A percentile compares a stretch with the other conserved stretches of the same genome.
These are phyloP conservation scores for Mastacembelus armatus DNA, from an alignment of 2,797 vertebrate genomes.

Conservation along the genomic window DNA sequence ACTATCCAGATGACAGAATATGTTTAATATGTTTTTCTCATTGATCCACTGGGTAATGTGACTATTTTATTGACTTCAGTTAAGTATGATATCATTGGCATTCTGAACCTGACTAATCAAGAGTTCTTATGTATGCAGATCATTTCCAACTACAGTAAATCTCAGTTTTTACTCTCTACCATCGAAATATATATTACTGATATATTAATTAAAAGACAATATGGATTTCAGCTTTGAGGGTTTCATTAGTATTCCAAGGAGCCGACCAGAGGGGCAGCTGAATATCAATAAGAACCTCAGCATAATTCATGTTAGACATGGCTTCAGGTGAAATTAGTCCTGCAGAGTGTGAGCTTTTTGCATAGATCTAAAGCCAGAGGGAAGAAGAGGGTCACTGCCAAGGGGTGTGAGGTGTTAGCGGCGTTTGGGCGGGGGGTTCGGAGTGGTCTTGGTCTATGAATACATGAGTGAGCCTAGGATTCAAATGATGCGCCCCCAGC, in stretches of 20 bases:
- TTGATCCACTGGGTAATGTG: neutral
- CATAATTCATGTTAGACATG: constrained; percentile 59
- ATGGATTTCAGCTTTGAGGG: constrained; percentile 58
- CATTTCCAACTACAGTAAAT: constrained; percentile 1
- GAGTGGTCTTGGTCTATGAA: constrained; percentile 73
- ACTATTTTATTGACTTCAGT: constrained; percentile 1
- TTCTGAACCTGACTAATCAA: constrained; percentile 5
- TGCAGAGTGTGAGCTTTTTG: constrained; percentile 66
- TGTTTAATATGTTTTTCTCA: too few species aligned
- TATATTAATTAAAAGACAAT: constrained; percentile 59
- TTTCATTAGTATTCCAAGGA: constrained; percentile 46
- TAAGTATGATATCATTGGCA: constrained; percentile 21
- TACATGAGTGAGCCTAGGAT: constrained; percentile 76
- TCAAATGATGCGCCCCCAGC: constrained; percentile 83
- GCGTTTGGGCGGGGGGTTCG: neutral
- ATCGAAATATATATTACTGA: constrained; percentile 29
- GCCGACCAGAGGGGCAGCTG: constrained; percentile 11
- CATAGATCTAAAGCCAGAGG: constrained; percentile 52
- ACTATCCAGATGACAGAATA: too few species aligned
- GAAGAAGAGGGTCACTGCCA: constrained; percentile 45
- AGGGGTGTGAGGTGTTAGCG: constrained; percentile 52
- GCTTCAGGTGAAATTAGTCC: constrained; percentile 55
- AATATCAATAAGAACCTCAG: constrained; percentile 55
- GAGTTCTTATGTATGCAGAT: constrained; percentile 1
- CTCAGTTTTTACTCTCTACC: neutral